Percentiles rank a stretch among this genome's conserved stretches.
Conservation (phyloP, 2,797 vertebrate species). For the Pangasius sanitwongsei region DNA sequence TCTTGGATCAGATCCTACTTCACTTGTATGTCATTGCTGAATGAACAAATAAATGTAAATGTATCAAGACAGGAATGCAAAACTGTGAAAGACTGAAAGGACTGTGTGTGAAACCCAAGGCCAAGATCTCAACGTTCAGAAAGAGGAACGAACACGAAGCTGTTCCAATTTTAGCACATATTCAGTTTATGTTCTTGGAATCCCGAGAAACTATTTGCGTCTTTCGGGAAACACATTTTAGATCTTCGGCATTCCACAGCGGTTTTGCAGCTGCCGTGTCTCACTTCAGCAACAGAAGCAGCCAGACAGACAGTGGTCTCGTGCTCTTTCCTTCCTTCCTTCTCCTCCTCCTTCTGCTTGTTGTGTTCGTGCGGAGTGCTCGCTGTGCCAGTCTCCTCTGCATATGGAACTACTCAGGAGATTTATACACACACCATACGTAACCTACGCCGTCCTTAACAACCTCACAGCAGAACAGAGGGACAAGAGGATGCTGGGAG, state of each 20-base stretch:
- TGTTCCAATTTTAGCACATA: background rate
- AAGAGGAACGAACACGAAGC: background rate
- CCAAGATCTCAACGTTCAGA: background rate
- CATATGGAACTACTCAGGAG: conserved; percentile 77
- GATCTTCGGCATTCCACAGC: conserved; percentile 31
- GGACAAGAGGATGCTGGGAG: conserved; percentile 45
- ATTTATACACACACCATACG: conserved; percentile 75
- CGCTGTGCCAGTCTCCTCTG: conserved; percentile 63
- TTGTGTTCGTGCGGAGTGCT: conserved; percentile 63
- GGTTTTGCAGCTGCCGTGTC: conserved; percentile 40
- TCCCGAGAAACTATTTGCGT: background rate
- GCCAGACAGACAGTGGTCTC: conserved; percentile 14
- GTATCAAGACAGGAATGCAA: background rate
- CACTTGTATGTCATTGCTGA: background rate
- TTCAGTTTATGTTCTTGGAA: background rate
- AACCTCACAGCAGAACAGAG: conserved; percentile 36
- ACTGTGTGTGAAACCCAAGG: background rate
- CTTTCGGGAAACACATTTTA: conserved; percentile 21
- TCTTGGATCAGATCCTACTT: background rate
- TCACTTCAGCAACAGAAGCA: conserved; percentile 13
- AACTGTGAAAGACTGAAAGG: background rate
- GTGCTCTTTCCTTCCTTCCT: conserved; percentile 34
- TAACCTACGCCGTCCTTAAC: conserved; percentile 60
- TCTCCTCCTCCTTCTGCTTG: conserved; percentile 40
- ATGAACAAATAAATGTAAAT: background rate